Percentiles rank a stretch among this genome's conserved stretches.
These are phyloP conservation scores for Amblyopsis rosae DNA, from an alignment of 2,113 vertebrate genomes.

Conservation along the genomic window DNA sequence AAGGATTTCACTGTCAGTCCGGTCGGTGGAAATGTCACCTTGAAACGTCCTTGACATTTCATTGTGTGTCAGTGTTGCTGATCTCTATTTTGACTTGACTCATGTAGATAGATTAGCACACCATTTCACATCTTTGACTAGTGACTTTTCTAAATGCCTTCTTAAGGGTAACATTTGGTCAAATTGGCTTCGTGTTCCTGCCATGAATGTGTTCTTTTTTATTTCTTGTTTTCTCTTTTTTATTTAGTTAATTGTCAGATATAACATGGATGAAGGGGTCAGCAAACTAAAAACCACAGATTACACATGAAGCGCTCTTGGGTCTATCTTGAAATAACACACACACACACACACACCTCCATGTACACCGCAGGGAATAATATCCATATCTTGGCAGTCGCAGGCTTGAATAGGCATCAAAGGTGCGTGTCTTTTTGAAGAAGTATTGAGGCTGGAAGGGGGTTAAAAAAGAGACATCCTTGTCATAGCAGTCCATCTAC, in stretches of 20 bases:
- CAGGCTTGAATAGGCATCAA: neutral
- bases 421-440: neutral
- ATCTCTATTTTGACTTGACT: no score
- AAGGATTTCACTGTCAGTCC: conserved; percentile 24
- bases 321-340: neutral
- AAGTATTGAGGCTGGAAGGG: neutral
- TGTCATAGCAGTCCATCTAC: neutral
- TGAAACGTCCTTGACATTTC: conserved; percentile 10
- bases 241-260: no score
- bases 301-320: neutral
- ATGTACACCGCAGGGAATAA: neutral
- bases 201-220: no score
- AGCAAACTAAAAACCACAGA: no score
- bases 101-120: no score
- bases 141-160: no score
- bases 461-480: neutral
- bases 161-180: no score
- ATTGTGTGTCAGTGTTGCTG: neutral
- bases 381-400: neutral
- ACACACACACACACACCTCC: neutral
- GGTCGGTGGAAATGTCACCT: conserved; percentile 4
- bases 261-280: neutral
- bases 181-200: no score
- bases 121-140: no score
- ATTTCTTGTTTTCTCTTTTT: no score